Percentiles rank a stretch among this genome's conserved stretches.
Evolutionary conservation across 2,113 vertebrate genomes (phyloP).

Genomic region (Ophiodon elongatus): DNA sequence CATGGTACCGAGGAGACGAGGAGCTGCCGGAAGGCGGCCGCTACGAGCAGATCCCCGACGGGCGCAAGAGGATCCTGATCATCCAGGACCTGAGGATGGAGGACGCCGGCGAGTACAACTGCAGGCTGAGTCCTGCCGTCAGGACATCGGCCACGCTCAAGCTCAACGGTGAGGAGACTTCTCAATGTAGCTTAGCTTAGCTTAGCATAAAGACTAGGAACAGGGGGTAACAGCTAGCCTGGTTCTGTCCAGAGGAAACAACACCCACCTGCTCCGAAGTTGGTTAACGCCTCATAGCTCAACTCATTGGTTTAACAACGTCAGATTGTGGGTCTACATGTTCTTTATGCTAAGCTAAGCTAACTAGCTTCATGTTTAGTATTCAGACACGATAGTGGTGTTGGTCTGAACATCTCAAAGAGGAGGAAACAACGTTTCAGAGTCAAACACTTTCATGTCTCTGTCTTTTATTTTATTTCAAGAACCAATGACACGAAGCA

Average conservation of each 20-base stretch:
- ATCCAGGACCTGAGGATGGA: conserved; percentile 91
- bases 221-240: background rate
- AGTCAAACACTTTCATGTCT: too few species aligned
- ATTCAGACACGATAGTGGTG: background rate
- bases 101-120: conserved; percentile 91
- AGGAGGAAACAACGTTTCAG: background rate
- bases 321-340: background rate
- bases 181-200: background rate
- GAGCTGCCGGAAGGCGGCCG: conserved; percentile 94
- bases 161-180: conserved; percentile 72
- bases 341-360: background rate
- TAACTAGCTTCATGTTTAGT: background rate
- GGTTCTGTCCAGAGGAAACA: background rate
- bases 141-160: conserved; percentile 90
- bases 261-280: too few species aligned
- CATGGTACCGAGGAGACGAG: conserved; percentile 92
- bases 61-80: conserved; percentile 91
- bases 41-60: conserved; percentile 92
- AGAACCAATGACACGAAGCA: background rate
- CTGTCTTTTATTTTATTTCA: too few species aligned
- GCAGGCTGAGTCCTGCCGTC: conserved; percentile 87
- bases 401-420: background rate
- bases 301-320: too few species aligned
- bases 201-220: background rate
- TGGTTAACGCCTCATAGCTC: too few species aligned